Base-by-base conservation (phyloP, 2,797 vertebrate genomes). In the Microctenopoma lineatum region DNA sequence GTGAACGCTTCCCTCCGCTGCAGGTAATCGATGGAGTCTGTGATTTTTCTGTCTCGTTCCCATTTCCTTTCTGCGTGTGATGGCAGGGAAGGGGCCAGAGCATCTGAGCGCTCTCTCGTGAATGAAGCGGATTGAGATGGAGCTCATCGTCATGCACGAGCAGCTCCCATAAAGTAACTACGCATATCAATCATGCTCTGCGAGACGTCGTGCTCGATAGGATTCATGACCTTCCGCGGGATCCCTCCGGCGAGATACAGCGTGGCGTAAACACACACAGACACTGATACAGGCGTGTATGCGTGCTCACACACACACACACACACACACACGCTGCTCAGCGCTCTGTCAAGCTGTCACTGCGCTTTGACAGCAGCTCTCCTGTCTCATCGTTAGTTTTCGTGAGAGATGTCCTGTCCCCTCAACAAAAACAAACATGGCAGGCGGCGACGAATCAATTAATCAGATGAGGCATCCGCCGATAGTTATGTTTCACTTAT, bases 401-500 rank as follows among this genome's bases (percentile, higher is more conserved):
- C 39, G 80, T 90, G 87, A 91, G 88, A 90, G 79, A 93, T 90
- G 87, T 86, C 76, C 85, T 80, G 78, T 87, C 83, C 70, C 41
- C 79, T 75, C 73, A 82, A 90, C 89, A 90, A 88, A 90, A 92
- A 92, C 90, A 91, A 91, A 90, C 89, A 89, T 92, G 89, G 86
- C 87, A 84, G 81, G 79, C 82, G 56, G 73, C 70, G 72, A 88
- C 79, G 70, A 87, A 89, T 91, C 90, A 81, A 92, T 92, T 88
- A 85, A 92, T 92, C 86, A 88, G 84, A 60, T 51, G 25, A 45
- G 84, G 77, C 84, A 78, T 90, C 85, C 90, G 90, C 87, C 91
- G 77, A 93, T 92, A 89, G 84, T 90, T 85, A 86, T 92, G 90
- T 91, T 91, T 90, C 87, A 92, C 89, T 93, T 84, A 85, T 75